phyloP scores from a whole-genome alignment of 2,888 invertebrate species.

The Oscheius myriophilus region DNA sequence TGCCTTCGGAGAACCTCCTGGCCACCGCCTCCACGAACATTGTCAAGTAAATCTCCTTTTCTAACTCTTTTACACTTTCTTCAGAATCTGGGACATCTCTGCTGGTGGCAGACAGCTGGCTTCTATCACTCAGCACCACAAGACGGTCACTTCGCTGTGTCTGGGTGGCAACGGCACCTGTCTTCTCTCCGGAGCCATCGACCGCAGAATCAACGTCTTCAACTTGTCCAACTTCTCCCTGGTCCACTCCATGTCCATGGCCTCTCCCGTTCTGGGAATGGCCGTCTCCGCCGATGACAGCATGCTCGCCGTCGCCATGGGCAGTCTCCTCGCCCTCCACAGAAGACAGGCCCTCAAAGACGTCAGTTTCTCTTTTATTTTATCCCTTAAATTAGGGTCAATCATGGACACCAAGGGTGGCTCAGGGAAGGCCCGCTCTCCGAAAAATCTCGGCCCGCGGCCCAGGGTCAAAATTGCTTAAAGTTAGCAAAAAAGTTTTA shows the following conservation, averaged over 20 bases:
- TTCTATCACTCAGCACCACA: conserved; percentile 89
- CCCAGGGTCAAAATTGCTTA: too few species aligned
- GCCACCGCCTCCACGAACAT: conserved; percentile 81
- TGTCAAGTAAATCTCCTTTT: conserved; percentile 36
- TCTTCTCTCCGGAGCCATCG: conserved; percentile 88
- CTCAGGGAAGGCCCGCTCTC: too few species aligned
- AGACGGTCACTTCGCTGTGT: conserved; percentile 88
- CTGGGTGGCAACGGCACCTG: conserved; percentile 82
- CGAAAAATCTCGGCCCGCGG: too few species aligned
- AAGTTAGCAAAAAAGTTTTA: too few species aligned
- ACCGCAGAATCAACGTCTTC: conserved; percentile 75
- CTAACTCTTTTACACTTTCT: conserved; percentile 2
- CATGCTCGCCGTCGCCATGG: conserved; percentile 87
- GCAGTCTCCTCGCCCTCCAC: conserved; percentile 86
- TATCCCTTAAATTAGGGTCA: too few species aligned
- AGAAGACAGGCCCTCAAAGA: conserved; percentile 74
- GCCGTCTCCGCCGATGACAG: conserved; percentile 82
- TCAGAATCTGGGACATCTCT: conserved; percentile 86
- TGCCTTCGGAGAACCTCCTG: conserved; percentile 89
- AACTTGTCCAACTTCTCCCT: conserved; percentile 57
- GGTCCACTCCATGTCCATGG: conserved; percentile 84
- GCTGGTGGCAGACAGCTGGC: conserved; percentile 83
- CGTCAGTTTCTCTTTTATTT: conserved; percentile 3
- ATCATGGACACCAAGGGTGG: too few species aligned
- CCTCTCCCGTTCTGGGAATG: conserved; percentile 88